Evolutionary conservation across 1,140 invertebrate genomes (phyloP), one percentile per base, ranked within the genome.

Genomic region (Apis laboriosa): DNA sequence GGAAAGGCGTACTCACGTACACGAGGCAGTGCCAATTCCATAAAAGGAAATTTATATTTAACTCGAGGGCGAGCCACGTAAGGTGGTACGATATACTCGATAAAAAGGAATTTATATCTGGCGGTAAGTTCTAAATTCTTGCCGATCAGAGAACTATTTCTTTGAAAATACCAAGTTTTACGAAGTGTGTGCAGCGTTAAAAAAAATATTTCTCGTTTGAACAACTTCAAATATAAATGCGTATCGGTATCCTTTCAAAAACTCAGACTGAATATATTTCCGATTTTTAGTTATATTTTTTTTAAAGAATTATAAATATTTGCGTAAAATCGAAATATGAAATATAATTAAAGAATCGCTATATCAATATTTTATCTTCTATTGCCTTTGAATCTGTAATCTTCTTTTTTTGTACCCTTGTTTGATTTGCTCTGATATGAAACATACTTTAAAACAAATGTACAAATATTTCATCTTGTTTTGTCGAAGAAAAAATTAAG

Each of bases 41-140:
- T 71, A 66, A 56, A 80, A 80, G 28, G 78, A 53, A 73, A 72
- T 80, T 80, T 80, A 72, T 80, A 71, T 64, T 80, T 80, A 72
- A 80, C 70, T 55, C 56, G 13, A 51, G 51, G 51, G 67, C 28
- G 60, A 55, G 70, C 56, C 78, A 43, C 34, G 77, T 73, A 56
- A 80, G 60, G 51, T 56, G 58, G 19, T 72, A 80, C 70, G 77
- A 63, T 80, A 55, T 72, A 80, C 68, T 80, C 77, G 68, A 72
- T 80, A 72, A 80, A 80, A 72, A 72, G 77, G 64, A 72, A 80
- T 80, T 71, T 80, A 80, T 72, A 71, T 51, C 76, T 11, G 21
- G 76, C 24, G 19, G 49, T 12, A 17, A 55, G 43, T 51, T 61
- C 51, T n/a, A 71, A 80, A 71, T 80, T 51, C 24, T n/a, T 13